A percentile compares a stretch with the other conserved stretches of the same genome.
Conservation (phyloP, 1,140 invertebrate genomes). For the Brachionus sp. region DNA sequence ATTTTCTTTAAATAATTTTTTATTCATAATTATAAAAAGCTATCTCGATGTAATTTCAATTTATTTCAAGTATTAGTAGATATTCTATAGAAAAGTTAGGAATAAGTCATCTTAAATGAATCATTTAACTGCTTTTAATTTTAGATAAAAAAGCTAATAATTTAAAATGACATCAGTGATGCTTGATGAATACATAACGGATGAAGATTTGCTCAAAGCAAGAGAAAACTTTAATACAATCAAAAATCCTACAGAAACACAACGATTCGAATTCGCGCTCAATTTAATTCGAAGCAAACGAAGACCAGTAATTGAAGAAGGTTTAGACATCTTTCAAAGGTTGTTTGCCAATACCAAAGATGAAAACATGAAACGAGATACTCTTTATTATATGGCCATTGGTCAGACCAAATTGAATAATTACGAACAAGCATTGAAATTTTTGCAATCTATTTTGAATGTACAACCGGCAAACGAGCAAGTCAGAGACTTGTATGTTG, state of each 20-base stretch:
- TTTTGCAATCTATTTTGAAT: conserved; percentile 32
- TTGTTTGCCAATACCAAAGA: conserved; percentile 20
- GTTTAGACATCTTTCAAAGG: not conserved
- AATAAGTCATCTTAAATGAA: not conserved
- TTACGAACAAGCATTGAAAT: conserved; percentile 38
- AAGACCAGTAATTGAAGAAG: not conserved
- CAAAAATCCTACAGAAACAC: not conserved
- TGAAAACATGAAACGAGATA: conserved; percentile 43
- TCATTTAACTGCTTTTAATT: not conserved
- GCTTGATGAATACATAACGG: conserved; percentile 25
- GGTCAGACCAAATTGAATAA: conserved; percentile 38
- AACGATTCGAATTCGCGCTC: conserved; percentile 40
- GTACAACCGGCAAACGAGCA: conserved; percentile 39
- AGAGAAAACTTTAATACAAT: not conserved
- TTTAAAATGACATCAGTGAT: conserved; percentile 33
- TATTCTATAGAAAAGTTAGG: not conserved
- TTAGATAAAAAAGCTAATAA: not conserved
- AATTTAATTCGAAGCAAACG: conserved; percentile 37
- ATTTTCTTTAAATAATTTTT: not conserved
- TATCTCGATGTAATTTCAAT: not conserved
- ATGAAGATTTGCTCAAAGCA: conserved; percentile 9
- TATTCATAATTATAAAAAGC: not conserved
- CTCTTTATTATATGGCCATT: conserved; percentile 42
- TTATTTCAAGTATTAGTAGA: not conserved
- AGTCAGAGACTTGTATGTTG: conserved; percentile 8